Base-by-base conservation (phyloP, 2,888 invertebrate genomes). In the Molorchus minor region DNA sequence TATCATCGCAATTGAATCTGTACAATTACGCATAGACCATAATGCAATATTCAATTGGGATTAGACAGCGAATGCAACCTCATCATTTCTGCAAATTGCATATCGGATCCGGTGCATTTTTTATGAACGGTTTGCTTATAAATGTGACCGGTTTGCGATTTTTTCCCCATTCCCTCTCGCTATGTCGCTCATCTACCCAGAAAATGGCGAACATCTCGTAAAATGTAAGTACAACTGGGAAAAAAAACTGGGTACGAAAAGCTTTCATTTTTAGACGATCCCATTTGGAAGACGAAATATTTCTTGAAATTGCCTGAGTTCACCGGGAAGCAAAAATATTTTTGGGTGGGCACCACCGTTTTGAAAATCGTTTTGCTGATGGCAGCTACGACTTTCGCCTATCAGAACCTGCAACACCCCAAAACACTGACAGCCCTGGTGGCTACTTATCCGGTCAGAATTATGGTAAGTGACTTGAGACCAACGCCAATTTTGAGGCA, bases 381-480 rank as follows among this genome's bases (percentile, higher is more conserved):
- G 7, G 44, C 52, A 12, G 45, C 58, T 41, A 58, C 61, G 2
- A 56, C 56, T n/a, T 63, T 56, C 20, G 62, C 61, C 12, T 20
- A 16, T 8, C 45, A 58, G 33, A 57, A 51, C 12, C 38, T 62
- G 1, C 35, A 57, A 15, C 38, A 61, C 10, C 61, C 62, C 0
- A 63, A 45, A 30, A 53, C 35, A 21, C 21, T 65, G 15, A 54
- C 61, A n/a, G 60, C 61, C 30, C 10, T 63, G 36, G 56, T 56
- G 3, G 61, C 61, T 3, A 61, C 65, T 1, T 58, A 61, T 49
- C 65, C 65, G 0, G 47, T 61, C 1, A 58, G 58, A 15, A 53
- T 65, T 30, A 56, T 61, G 62, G 65, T 63, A 63, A 51, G 52
- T 36, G n/a, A 10, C 8, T 13, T 12, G 1, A 36, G 2, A n/a